Conservation (phyloP, 2,888 invertebrate species). For the Strigamia transsilvanica region DNA sequence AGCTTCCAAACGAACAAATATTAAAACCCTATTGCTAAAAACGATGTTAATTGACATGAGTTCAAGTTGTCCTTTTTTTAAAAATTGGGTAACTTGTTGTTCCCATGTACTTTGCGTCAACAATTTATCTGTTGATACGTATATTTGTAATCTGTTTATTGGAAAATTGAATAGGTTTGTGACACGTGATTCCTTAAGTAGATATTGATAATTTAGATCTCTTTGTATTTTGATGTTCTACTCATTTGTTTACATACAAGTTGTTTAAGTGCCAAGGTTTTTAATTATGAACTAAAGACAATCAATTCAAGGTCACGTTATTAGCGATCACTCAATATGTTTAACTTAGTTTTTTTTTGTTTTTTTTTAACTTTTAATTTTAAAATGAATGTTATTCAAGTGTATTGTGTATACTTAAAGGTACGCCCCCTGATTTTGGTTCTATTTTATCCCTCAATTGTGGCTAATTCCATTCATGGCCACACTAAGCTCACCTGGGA, state of each 20-base stretch:
- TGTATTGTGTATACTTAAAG: background rate
- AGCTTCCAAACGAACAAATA: conserved; percentile 3
- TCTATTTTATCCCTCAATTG: background rate
- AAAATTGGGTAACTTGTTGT: background rate
- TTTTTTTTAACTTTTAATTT: background rate
- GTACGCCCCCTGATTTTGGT: background rate
- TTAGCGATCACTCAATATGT: background rate
- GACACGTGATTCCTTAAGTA: background rate
- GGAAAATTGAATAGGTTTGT: background rate
- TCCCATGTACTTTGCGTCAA: conserved; percentile 1
- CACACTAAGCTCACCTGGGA: background rate
- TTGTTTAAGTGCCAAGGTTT: background rate
- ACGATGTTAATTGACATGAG: background rate
- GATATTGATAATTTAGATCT: background rate
- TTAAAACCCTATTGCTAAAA: background rate
- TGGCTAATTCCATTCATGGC: background rate
- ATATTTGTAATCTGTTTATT: background rate
- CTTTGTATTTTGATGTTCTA: background rate
- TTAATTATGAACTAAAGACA: background rate
- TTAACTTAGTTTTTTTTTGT: background rate
- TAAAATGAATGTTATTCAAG: background rate
- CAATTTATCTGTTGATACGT: background rate
- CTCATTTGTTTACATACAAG: background rate
- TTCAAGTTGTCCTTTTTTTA: background rate
- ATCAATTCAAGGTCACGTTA: background rate